Percentiles rank a stretch among this genome's conserved stretches.
Evolutionary conservation across 23 tunicate genomes (phyloP).

Genomic region (Diplosoma virens): DNA sequence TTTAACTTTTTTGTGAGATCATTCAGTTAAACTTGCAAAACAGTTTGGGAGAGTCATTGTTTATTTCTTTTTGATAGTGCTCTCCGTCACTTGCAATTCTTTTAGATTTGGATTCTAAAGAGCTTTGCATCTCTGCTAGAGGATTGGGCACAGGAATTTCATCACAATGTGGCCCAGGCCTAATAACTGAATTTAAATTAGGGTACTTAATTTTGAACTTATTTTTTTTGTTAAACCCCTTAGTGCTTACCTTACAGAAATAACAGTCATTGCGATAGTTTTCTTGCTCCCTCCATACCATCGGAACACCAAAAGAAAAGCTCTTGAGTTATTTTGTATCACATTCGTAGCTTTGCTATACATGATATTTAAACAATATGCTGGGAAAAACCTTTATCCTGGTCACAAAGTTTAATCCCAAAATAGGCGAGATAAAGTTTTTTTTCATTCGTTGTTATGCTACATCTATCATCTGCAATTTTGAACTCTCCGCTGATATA

Average conservation of each 20-base stretch:
- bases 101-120: background rate
- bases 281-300: conserved; percentile 43
- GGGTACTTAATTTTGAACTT: conserved; percentile 37
- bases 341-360: conserved; percentile 17
- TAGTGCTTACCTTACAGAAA: conserved; percentile 25
- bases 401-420: conserved; percentile 24
- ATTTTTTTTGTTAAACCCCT: conserved; percentile 25
- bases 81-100: conserved; percentile 18
- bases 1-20: conserved; percentile 17
- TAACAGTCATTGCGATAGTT: conserved; percentile 30
- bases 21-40: conserved; percentile 11
- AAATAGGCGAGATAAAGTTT: conserved; percentile 23
- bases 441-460: conserved; percentile 19
- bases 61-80: conserved; percentile 16
- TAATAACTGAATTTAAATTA: background rate
- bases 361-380: conserved; percentile 24
- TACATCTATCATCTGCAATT: background rate
- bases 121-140: background rate
- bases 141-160: conserved; percentile 29
- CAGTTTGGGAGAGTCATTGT: conserved; percentile 22
- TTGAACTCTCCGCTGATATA: conserved; percentile 33
- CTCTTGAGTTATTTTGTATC: conserved; percentile 28
- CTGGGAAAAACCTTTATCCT: conserved; percentile 20
- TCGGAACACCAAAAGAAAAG: conserved; percentile 38
- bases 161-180: conserved; percentile 38